Percentiles rank a stretch among this genome's conserved stretches.
Conservation (phyloP, 2,113 vertebrate genomes). For the Asarcornis scutulata region DNA sequence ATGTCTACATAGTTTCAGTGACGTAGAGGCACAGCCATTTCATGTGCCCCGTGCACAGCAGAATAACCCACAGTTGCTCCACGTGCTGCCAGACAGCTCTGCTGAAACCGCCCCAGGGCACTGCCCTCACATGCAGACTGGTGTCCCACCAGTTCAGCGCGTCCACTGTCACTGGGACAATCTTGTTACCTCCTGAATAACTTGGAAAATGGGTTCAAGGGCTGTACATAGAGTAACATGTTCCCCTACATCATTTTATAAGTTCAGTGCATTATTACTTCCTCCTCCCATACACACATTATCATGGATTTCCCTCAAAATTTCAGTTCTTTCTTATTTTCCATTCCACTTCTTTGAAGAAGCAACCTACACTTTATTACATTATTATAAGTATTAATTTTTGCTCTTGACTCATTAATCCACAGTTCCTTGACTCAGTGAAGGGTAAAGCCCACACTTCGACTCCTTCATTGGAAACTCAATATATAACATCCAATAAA, state of each 20-base stretch:
- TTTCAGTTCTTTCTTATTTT: not conserved
- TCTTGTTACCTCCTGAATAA: not conserved
- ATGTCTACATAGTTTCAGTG: not conserved
- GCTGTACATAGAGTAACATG: not conserved
- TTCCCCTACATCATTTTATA: not conserved
- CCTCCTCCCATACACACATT: not conserved
- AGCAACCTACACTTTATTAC: not conserved
- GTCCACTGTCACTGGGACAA: not conserved
- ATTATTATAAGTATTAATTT: not conserved
- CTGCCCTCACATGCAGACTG: not conserved
- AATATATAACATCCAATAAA: not conserved
- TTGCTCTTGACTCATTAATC: not conserved
- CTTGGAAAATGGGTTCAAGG: not conserved
- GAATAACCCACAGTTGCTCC: not conserved
- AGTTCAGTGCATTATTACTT: no score
- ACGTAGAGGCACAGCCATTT: not conserved
- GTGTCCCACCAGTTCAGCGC: fast-evolving
- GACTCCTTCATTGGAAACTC: not conserved
- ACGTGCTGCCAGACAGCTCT: not conserved
- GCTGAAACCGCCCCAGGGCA: not conserved
- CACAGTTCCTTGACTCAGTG: not conserved
- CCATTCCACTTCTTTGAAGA: not conserved
- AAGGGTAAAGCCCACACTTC: not conserved
- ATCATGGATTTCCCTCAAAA: not conserved
- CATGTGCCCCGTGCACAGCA: not conserved